Percentiles rank a stretch among this genome's conserved stretches.
Evolutionary conservation across 1,140 invertebrate genomes (phyloP).

Genomic region (Drosophila sp.): DNA sequence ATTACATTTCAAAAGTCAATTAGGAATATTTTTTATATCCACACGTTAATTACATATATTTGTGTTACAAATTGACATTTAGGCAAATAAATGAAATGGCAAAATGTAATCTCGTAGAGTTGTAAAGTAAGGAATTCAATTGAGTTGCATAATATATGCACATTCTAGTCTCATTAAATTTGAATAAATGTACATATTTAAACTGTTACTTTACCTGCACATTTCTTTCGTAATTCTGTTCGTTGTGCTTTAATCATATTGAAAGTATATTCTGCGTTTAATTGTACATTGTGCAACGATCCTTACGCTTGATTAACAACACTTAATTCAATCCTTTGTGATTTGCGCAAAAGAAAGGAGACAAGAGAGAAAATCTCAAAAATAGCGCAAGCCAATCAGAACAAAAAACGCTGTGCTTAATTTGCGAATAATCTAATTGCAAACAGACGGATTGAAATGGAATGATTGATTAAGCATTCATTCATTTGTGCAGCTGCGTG

Average conservation of each 20-base stretch:
- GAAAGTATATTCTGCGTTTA: neutral
- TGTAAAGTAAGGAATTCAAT: too few relatives aligned
- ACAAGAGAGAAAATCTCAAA: neutral
- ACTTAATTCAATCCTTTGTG: conserved; percentile 38
- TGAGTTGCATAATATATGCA: too few relatives aligned
- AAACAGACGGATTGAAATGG: conserved; percentile 9
- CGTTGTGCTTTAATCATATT: neutral
- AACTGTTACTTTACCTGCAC: neutral
- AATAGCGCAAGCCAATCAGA: conserved; percentile 20
- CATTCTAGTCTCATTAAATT: too few relatives aligned
- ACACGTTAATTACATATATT: too few relatives aligned
- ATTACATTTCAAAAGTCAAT: conserved; percentile 5
- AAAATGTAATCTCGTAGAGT: too few relatives aligned
- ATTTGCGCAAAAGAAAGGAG: conserved; percentile 12
- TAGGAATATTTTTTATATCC: too few relatives aligned
- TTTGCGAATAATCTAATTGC: conserved; percentile 21
- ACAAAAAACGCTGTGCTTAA: conserved; percentile 11
- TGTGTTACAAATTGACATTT: too few relatives aligned
- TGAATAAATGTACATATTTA: too few relatives aligned
- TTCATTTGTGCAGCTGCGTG: conserved; percentile 13
- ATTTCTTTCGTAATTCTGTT: neutral
- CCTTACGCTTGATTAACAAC: conserved; percentile 8
- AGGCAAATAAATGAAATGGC: too few relatives aligned
- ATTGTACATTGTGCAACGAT: conserved; percentile 5
- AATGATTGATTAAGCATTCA: conserved; percentile 18